Evolutionary conservation across 2,113 vertebrate species (phyloP), one percentile per base, ranked within the genome.

Genomic region (Ceyx cyanopectus): DNA sequence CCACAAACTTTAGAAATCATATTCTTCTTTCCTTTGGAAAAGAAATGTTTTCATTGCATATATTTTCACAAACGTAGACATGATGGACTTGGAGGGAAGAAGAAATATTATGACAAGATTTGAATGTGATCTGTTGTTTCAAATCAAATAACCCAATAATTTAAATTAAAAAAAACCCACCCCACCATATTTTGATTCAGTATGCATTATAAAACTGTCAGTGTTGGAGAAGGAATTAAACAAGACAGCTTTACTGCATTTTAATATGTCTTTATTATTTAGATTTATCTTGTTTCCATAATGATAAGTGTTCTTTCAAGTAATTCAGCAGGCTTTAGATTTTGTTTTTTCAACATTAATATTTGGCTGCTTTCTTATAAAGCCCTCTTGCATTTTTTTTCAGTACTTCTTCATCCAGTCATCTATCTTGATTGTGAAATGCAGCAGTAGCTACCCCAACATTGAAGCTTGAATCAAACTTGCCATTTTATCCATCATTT

Each of bases 181-280:
- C 17, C 40, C 19, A 9, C 24, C 6, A 1, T 68, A 41, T 82
- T 97, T 94, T 92, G 53, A 80, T 96, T 94, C 58, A 34, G 40
- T 79, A 34, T 85, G 13, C 26, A 73, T 95, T 82, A 79, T 92
- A 88, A 93, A 91, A 60, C 66, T 95, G 69, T 92, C 85, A 96
- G 18, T 17, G 32, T 81, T 77, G 54, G 76, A 63, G 95, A 87
- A 93, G 62, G 3, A 81, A 94, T 72, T 94, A 92, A 96, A 30
- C 43, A 57, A 60, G 73, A 46, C 37, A 87, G 20, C 23, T 93
- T 93, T 84, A 95, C 76, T 81, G 8, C 10, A 79, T 85, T 95
- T 95, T 93, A 93, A 87, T 96, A 29, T 72, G 66, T 82, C 81
- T 81, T 94, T 92, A 85, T 90, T 93, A 82, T 94, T 94, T 83